Base-by-base conservation (phyloP, 1,140 invertebrate genomes). In the Zaprionus kolodkinae region DNA sequence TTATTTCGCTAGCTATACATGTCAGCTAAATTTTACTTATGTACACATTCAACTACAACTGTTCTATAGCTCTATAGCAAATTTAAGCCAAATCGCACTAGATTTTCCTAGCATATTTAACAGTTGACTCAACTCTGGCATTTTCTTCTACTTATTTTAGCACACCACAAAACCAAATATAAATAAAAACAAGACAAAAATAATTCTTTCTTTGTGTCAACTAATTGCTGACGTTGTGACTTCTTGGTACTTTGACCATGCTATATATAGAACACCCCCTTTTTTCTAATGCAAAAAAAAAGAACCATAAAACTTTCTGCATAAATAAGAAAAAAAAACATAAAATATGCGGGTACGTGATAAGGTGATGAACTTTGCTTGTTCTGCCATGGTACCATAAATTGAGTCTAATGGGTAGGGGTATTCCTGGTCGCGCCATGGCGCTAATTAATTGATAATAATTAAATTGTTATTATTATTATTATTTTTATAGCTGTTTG, bases 251-350 rank as follows among this genome's bases (percentile, higher is more conserved):
- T 69, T 69, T 86, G 67, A 75, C 67, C 63, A 69, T 50, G 25
- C 66, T 54, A 60, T 83, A 87, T 77, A 83, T 83, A 79, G 61
- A 69, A 36, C 10, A 6, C 15, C 45, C 15, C 21, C n/a, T n/a
- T 17, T 38, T 64, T 64, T 64, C 11, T 43, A 65, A 40, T 35
- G 35, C 33, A 10, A 9, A 35, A 25, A 12, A 25, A 11, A 10
- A 25, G 25, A 25, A 5, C 2, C 10, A 50, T 21, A 15, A 3
- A 15, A 45, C 15, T 40, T 0, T n/a, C 13, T 40, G 38, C 45
- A 48, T 48, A 17, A 17, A 48, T 9, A 48, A 48, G 21, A 21
- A 21, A 33, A 2, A 7, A 2, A 33, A 1, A 33, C 30, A 33
- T 33, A 33, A 33, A 33, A 50, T 17, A 21, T 50, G 9, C 6